A percentile compares a stretch with the other conserved stretches of the same genome.
Evolutionary conservation across 2,888 invertebrate genomes (phyloP).

Genomic region (Lydus trimaculatus): DNA sequence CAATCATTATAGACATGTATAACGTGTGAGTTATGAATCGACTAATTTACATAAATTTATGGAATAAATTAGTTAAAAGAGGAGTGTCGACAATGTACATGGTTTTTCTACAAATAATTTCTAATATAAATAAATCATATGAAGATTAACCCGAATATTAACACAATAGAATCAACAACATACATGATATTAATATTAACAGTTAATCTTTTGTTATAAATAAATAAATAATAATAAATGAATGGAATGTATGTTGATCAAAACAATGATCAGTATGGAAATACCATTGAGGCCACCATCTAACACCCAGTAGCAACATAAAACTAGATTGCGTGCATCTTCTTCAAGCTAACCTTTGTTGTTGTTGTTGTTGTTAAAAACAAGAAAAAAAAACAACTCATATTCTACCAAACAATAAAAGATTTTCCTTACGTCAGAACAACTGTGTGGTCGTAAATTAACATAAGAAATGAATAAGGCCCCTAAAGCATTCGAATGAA

Average conservation of each 20-base stretch:
- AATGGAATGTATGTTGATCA: neutral
- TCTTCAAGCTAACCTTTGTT: conserved; percentile 19
- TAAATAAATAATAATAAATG: conserved; percentile 17
- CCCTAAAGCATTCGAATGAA: conserved; percentile 38
- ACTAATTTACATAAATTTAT: conserved; percentile 22
- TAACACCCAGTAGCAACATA: conserved; percentile 39
- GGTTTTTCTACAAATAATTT: conserved; percentile 12
- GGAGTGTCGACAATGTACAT: conserved; percentile 26
- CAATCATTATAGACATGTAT: neutral
- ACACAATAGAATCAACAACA: neutral
- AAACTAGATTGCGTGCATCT: conserved; percentile 42
- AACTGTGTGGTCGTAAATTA: conserved; percentile 31
- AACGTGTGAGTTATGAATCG: conserved; percentile 13
- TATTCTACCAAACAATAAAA: conserved; percentile 20
- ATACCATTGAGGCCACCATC: conserved; percentile 21
- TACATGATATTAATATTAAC: neutral
- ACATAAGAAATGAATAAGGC: conserved; percentile 42
- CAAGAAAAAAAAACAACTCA: conserved; percentile 17
- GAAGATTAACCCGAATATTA: conserved; percentile 10
- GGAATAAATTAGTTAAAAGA: conserved; percentile 21
- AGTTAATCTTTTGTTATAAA: neutral
- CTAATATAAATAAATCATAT: conserved; percentile 17
- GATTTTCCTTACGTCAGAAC: conserved; percentile 27
- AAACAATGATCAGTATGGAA: conserved; percentile 9
- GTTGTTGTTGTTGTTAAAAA: too few relatives aligned